phyloP scores from a whole-genome alignment of 2,113 vertebrate species.

The Passer domesticus region DNA sequence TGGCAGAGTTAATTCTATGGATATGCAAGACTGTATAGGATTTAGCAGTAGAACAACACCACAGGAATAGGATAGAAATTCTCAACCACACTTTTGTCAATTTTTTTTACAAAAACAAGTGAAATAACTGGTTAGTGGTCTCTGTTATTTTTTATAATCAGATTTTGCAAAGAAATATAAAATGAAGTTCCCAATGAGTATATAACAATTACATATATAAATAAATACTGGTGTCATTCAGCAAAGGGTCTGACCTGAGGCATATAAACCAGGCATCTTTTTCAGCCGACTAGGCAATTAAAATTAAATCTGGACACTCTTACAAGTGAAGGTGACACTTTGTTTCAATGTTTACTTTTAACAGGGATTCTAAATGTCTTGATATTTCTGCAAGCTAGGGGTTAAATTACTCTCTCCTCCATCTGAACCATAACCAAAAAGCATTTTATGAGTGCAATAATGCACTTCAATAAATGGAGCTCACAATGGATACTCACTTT shows the following conservation, averaged over 20 bases:
- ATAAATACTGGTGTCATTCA: neutral
- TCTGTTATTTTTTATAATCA: neutral
- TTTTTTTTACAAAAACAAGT: neutral
- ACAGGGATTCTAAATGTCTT: neutral
- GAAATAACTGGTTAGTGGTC: neutral
- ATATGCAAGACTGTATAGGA: neutral
- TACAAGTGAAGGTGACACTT: neutral
- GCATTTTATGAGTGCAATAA: conserved; percentile 22
- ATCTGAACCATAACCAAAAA: conserved; percentile 5
- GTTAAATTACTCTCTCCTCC: neutral
- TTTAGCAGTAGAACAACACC: neutral
- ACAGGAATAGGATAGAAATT: neutral
- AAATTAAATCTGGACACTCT: neutral
- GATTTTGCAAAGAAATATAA: neutral
- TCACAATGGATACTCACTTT: neutral
- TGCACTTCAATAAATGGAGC: conserved; percentile 1
- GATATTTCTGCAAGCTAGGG: neutral
- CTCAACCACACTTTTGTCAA: neutral
- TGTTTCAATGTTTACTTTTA: neutral
- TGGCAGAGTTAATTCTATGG: neutral
- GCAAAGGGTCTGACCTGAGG: neutral
- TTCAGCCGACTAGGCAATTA: neutral
- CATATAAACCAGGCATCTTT: neutral
- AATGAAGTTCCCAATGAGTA: neutral
- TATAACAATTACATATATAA: neutral